phyloP scores from a whole-genome alignment of 2,113 vertebrate species.

The Arenaria interpres region DNA sequence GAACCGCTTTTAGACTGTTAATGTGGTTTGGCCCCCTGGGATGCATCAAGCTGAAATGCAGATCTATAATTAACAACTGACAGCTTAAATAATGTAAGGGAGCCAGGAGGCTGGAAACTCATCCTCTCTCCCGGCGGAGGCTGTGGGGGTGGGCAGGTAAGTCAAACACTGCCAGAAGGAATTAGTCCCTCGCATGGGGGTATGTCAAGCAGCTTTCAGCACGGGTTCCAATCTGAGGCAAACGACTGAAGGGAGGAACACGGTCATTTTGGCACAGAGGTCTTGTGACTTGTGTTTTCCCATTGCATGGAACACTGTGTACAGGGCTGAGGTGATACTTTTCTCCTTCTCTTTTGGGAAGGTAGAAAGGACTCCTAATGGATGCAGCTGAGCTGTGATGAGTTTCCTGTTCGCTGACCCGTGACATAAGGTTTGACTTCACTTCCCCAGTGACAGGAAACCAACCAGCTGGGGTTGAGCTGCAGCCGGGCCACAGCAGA shows the following conservation, averaged over 20 bases:
- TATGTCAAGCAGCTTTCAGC: not conserved
- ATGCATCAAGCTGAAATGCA: not conserved
- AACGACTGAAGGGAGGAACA: not conserved
- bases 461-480: not conserved
- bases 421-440: not conserved
- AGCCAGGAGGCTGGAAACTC: not conserved
- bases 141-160: not conserved
- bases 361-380: not conserved
- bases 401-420: not conserved
- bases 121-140: not conserved
- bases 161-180: not conserved
- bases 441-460: not conserved
- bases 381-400: not conserved
- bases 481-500: not conserved
- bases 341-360: not conserved
- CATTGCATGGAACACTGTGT: not conserved
- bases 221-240: fast-evolving
- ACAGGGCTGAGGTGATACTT: not conserved
- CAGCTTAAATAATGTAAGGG: conserved; percentile 14
- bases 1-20: not conserved
- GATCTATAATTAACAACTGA: conserved; percentile 13
- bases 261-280: not conserved
- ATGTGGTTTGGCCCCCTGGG: not conserved
- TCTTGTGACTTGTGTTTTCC: not conserved
- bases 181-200: not conserved